Evolutionary conservation across 2,888 invertebrate species (phyloP), one percentile per base, ranked within the genome.

Genomic region (Meiosimyza decipiens): DNA sequence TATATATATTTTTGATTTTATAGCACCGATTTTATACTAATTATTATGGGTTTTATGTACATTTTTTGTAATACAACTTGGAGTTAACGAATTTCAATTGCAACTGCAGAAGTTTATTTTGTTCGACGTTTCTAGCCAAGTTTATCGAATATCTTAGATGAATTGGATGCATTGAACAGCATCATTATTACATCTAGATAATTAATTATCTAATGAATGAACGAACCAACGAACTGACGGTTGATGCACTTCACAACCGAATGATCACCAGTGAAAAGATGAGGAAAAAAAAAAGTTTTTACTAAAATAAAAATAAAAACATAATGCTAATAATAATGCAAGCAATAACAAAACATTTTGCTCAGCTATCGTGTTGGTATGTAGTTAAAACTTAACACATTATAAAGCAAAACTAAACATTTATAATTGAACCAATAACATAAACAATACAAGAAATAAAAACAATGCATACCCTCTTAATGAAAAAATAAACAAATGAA

Each of bases 191-290:
- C 75, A 73, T 71, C 73, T 70, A 72, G 72, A 72, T 72, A 73
- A 73, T 51, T 72, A 75, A 75, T 73, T 75, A 75, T 71, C 71
- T 74, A 74, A 71, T 73, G 71, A 59, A 60, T 66, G 59, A 54
- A 71, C 33, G 52, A 71, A 66, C 59, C 66, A 71, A 62, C 60
- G 71, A 72, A 69, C 63, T 67, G 66, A 66, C 84, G 84, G 84
- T 84, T 83, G 84, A 83, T 84, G 84, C 84, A 81, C 84, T 84
- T 84, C 80, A 84, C 84, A 82, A 81, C 66, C 80, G 82, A 82
- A 79, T 84, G 83, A 81, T 77, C 83, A 83, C 51, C 74, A 73
- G 81, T 77, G 81, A 82, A 82, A 82, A 82, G 81, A 76, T 76
- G 76, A 73, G n/a, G 16, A 50, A 28, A 7, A 52, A 65, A n/a